Evolutionary conservation across 2,888 invertebrate genomes (phyloP).

Genomic region (Latrodectus hesperus): DNA sequence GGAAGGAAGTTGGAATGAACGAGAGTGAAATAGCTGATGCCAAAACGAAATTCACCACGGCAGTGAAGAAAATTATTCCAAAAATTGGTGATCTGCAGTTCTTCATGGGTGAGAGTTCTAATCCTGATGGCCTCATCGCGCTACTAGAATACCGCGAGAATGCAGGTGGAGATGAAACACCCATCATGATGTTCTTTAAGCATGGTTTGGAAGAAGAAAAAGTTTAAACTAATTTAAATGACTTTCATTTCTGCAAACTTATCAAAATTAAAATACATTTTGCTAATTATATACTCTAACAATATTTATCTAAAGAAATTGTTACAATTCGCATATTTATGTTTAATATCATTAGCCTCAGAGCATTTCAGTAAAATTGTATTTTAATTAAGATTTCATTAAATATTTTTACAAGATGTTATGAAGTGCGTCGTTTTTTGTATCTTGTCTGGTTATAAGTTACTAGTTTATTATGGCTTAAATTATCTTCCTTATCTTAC

Average conservation of each 20-base stretch:
- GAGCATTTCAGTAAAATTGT: not conserved
- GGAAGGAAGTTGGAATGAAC: slow-evolving; percentile 73
- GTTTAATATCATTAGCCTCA: not conserved
- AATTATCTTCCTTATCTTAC: too few species aligned
- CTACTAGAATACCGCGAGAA: slow-evolving; percentile 94
- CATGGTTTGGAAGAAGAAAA: slow-evolving; percentile 97
- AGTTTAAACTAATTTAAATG: slow-evolving; percentile 79
- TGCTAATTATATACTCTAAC: too few species aligned
- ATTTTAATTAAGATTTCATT: slow-evolving; percentile 5
- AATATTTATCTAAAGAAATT: too few species aligned
- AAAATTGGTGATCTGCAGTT: slow-evolving; percentile 91
- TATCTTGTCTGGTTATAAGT: too few species aligned
- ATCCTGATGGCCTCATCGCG: slow-evolving; percentile 89
- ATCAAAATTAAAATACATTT: too few species aligned
- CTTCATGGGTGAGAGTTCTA: slow-evolving; percentile 86
- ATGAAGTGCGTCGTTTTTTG: not conserved
- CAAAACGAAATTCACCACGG: slow-evolving; percentile 93
- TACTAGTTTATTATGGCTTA: too few species aligned
- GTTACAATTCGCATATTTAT: not conserved
- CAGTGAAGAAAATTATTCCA: slow-evolving; percentile 91
- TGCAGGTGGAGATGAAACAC: slow-evolving; percentile 83
- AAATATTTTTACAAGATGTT: slow-evolving; percentile 5
- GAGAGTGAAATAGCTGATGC: slow-evolving; percentile 73
- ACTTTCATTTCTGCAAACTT: not conserved
- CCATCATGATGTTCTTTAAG: slow-evolving; percentile 96